These are phyloP conservation scores for Fundulus diaphanus DNA, from an alignment of 2,797 vertebrate genomes.

Conservation along the genomic window DNA sequence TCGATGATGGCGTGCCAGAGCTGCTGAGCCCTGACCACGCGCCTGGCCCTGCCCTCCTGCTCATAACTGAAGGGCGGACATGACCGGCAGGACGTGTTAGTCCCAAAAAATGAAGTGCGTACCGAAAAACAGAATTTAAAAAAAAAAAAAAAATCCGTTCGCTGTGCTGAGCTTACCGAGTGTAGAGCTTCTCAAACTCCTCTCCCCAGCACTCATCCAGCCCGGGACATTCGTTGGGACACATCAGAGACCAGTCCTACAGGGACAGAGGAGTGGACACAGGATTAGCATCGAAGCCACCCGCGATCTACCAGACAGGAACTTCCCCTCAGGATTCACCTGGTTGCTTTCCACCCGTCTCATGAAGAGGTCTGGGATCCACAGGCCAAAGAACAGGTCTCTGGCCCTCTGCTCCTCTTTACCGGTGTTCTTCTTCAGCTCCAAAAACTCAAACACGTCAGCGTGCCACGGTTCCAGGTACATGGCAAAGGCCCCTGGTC, in stretches of 20 bases:
- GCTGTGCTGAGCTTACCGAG: slow-evolving; percentile 65
- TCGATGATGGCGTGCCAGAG: slow-evolving; percentile 96
- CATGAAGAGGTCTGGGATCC: slow-evolving; percentile 99
- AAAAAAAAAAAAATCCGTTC: background rate
- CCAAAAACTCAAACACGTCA: slow-evolving; percentile 95
- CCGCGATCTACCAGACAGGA: background rate
- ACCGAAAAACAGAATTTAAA: too few relatives aligned
- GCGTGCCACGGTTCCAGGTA: slow-evolving; percentile 97
- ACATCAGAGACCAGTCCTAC: slow-evolving; percentile 95
- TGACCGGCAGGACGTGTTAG: background rate
- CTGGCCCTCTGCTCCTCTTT: slow-evolving; percentile 96
- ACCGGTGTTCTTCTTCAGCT: slow-evolving; percentile 97
- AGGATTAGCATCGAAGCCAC: background rate
- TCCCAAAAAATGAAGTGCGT: background rate
- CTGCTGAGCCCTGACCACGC: slow-evolving; percentile 94
- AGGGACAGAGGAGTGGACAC: background rate
- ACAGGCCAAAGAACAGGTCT: slow-evolving; percentile 95
- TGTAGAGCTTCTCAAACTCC: slow-evolving; percentile 94
- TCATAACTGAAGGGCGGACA: slow-evolving; percentile 80
- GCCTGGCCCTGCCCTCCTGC: slow-evolving; percentile 85
- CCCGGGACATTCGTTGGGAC: slow-evolving; percentile 92
- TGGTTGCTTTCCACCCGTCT: slow-evolving; percentile 93
- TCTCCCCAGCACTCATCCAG: slow-evolving; percentile 97
- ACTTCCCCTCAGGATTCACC: slow-evolving; percentile 54
- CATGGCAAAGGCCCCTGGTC: slow-evolving; percentile 96